Evolutionary conservation across 1,140 invertebrate genomes (phyloP).

Genomic region (Zaprionus ghesquierei): DNA sequence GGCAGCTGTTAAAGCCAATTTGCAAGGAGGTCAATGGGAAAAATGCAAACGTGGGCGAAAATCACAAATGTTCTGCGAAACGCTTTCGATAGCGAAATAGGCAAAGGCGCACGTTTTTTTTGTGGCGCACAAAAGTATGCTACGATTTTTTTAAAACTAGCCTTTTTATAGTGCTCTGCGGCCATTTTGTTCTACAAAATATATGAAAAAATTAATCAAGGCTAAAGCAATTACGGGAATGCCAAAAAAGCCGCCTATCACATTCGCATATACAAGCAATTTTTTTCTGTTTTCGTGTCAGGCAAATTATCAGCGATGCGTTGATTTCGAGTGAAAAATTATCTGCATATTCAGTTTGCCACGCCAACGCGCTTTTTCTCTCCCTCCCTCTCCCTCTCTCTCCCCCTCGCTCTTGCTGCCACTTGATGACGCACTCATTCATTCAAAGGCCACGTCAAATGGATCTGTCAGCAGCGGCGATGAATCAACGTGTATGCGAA

Average conservation of each 20-base stretch:
- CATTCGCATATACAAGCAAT: conserved; percentile 17
- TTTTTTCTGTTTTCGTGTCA: conserved; percentile 42
- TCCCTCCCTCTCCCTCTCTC: not conserved
- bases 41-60: not conserved
- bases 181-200: not conserved
- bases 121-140: no score
- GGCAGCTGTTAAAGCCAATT: conserved; percentile 20
- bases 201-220: not conserved
- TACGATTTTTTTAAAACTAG: no score
- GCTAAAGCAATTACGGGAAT: not conserved
- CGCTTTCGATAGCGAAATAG: not conserved
- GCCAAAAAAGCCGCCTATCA: not conserved
- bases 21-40: not conserved
- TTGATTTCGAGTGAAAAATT: conserved; percentile 69
- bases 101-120: no score
- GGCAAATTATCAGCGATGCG: conserved; percentile 58
- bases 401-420: not conserved
- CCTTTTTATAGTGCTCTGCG: no score
- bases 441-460: conserved; percentile 38
- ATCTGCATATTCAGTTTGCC: conserved; percentile 58
- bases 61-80: not conserved
- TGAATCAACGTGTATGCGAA: conserved; percentile 41
- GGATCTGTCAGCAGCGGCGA: conserved; percentile 36
- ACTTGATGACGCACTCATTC: conserved; percentile 41
- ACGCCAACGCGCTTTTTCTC: not conserved